phyloP scores from a whole-genome alignment of 1,140 invertebrate species.

The Atta cephalotes region DNA sequence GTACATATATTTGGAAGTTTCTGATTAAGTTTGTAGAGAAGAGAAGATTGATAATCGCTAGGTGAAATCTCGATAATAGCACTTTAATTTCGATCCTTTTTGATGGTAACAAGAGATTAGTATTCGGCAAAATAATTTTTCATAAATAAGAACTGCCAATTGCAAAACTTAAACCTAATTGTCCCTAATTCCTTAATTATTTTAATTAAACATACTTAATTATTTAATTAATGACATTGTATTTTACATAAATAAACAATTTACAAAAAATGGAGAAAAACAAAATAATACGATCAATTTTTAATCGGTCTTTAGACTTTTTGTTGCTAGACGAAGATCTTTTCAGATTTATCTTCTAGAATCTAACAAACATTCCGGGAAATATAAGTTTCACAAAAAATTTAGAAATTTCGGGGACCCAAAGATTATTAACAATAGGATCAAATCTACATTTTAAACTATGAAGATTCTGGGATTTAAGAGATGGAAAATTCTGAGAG shows the following conservation, averaged over 20 bases:
- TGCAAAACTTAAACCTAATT: too few species aligned
- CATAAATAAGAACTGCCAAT: not conserved
- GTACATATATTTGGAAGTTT: not conserved
- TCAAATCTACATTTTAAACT: not conserved
- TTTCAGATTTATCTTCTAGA: not conserved
- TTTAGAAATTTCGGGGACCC: not conserved
- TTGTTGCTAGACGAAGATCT: not conserved
- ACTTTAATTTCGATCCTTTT: not conserved
- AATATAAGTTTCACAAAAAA: not conserved
- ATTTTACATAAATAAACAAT: too few species aligned
- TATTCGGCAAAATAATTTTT: not conserved
- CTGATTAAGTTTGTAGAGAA: not conserved
- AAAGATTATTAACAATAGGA: not conserved
- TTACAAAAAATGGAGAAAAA: too few species aligned
- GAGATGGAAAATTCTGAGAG: not conserved
- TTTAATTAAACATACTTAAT: too few species aligned
- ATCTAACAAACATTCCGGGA: not conserved
- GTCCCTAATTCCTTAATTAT: too few species aligned
- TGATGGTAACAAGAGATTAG: not conserved
- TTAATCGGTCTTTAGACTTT: too few species aligned
- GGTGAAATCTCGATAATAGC: conserved; percentile 1
- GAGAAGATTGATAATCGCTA: not conserved
- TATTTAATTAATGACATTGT: too few species aligned
- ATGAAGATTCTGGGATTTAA: not conserved
- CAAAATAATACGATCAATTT: too few species aligned